Evolutionary conservation across 2,888 invertebrate species (phyloP).

Genomic region (Theretra japonica): DNA sequence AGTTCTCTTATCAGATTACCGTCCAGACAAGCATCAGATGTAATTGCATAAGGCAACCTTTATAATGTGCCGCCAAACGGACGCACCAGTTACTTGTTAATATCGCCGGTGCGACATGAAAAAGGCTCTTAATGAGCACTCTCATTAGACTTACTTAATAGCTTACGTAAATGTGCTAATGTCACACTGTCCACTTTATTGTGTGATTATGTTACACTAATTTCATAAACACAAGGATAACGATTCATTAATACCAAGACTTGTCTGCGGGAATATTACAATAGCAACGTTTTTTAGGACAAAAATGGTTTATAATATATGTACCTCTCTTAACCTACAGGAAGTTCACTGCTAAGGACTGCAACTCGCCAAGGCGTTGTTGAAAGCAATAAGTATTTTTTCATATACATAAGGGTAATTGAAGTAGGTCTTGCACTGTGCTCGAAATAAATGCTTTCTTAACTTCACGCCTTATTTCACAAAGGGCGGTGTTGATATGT

Average conservation of each 20-base stretch:
- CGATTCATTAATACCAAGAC: neutral
- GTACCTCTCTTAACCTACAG: too few species aligned
- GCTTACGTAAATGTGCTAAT: constrained; percentile 7
- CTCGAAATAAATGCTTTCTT: neutral
- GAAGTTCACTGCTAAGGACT: too few species aligned
- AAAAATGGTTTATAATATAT: too few species aligned
- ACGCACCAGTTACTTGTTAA: constrained; percentile 56
- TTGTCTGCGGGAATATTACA: too few species aligned
- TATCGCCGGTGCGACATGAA: constrained; percentile 57
- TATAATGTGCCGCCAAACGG: constrained; percentile 68
- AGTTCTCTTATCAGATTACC: constrained; percentile 74
- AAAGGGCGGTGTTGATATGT: constrained; percentile 9
- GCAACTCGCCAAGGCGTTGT: neutral
- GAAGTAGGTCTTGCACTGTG: neutral
- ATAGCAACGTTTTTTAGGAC: too few species aligned
- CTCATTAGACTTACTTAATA: constrained; percentile 56
- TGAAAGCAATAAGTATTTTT: neutral
- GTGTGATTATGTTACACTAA: neutral
- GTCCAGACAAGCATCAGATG: constrained; percentile 72
- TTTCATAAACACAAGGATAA: neutral
- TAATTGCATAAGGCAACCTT: constrained; percentile 72
- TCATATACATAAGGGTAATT: neutral
- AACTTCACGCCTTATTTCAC: constrained; percentile 20
- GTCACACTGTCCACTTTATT: constrained; percentile 12
- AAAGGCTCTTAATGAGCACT: constrained; percentile 68